Conservation (phyloP, 1,140 invertebrate genomes). For the Orius laevigatus region DNA sequence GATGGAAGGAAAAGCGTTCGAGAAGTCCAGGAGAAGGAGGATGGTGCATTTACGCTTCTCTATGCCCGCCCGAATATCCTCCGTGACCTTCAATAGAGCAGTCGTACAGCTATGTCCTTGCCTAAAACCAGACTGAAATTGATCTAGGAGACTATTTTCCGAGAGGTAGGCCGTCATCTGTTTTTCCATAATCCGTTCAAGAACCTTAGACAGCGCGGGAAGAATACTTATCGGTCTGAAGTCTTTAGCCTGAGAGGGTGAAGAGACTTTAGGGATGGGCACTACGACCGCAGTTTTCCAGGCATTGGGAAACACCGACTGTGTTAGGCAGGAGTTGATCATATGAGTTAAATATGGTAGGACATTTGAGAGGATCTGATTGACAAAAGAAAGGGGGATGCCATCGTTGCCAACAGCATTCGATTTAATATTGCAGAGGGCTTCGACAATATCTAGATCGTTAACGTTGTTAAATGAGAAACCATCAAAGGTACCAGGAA, state of each 20-base stretch:
- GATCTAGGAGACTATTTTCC: conserved; percentile 8
- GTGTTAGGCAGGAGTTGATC: too few relatives aligned
- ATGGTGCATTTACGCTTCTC: conserved; percentile 21
- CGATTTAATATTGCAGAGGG: too few relatives aligned
- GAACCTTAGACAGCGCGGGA: conserved; percentile 1
- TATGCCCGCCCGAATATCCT: conserved; percentile 14
- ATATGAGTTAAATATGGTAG: too few relatives aligned
- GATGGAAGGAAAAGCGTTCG: conserved; percentile 22
- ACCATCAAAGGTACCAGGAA: too few relatives aligned
- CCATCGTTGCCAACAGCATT: too few relatives aligned
- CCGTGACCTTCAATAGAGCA: conserved; percentile 8
- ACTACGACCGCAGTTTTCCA: too few relatives aligned
- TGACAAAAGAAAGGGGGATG: too few relatives aligned
- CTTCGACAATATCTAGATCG: too few relatives aligned
- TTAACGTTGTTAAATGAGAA: too few relatives aligned
- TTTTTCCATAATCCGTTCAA: neutral
- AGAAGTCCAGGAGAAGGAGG: conserved; percentile 23
- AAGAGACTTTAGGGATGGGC: neutral
- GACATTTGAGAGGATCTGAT: too few relatives aligned
- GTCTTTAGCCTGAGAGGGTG: neutral
- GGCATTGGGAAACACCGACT: too few relatives aligned
- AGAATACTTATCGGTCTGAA: conserved; percentile 1
- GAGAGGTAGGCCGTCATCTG: neutral
- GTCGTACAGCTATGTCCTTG: conserved; percentile 10
- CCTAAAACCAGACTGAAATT: conserved; percentile 12